A percentile compares a stretch with the other conserved stretches of the same genome.
phyloP scores from a whole-genome alignment of 2,113 vertebrate genomes.

The Bostrychus sinensis region DNA sequence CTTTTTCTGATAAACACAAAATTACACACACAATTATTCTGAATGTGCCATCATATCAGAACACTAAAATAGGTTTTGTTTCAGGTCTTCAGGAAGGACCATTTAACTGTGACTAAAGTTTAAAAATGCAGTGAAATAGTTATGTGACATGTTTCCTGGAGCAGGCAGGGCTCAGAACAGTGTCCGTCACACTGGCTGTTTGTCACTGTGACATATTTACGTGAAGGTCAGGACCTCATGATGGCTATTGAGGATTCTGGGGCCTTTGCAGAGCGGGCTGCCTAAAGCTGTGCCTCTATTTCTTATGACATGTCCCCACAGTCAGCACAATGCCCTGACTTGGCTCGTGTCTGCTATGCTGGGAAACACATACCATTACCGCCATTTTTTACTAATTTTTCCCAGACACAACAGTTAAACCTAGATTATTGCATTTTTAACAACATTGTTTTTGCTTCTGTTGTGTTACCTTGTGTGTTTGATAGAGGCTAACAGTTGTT shows the following conservation, averaged over 20 bases:
- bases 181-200: conserved; percentile 37
- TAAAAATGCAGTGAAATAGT: conserved; percentile 1
- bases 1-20: conserved; percentile 4
- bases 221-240: conserved; percentile 55
- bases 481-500: conserved; percentile 61
- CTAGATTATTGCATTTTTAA: conserved; percentile 1
- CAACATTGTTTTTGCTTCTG: conserved; percentile 11
- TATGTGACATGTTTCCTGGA: too few relatives aligned
- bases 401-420: not conserved
- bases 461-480: conserved; percentile 26
- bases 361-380: not conserved
- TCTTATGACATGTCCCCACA: conserved; percentile 41
- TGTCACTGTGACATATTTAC: conserved; percentile 61
- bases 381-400: not conserved
- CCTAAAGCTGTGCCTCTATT: conserved; percentile 42
- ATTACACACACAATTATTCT: conserved; percentile 3
- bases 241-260: conserved; percentile 44
- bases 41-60: not conserved
- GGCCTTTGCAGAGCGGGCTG: conserved; percentile 26
- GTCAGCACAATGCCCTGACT: conserved; percentile 38
- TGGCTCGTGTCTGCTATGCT: conserved; percentile 9
- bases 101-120: not conserved
- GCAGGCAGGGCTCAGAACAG: not conserved
- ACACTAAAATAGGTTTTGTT: not conserved
- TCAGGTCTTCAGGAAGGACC: not conserved